Conservation (phyloP, 2,797 vertebrate species). For the Enteromius treurensis region DNA sequence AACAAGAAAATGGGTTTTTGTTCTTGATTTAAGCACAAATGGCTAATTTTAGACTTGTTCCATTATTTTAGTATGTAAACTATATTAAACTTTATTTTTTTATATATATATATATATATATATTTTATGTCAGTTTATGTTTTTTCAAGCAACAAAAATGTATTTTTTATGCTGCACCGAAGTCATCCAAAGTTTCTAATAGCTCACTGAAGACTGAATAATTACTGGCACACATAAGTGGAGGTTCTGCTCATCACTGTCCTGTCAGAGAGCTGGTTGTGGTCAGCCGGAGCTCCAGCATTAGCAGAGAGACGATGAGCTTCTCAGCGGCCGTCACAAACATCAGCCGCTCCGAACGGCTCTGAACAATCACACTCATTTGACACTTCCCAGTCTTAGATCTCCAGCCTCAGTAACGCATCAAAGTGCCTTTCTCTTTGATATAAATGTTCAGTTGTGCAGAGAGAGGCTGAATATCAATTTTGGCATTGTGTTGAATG, state of each 20-base stretch:
- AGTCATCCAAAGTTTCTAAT: background rate
- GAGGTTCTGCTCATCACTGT: background rate
- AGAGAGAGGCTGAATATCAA: slow-evolving; percentile 44
- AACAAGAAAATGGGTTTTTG: background rate
- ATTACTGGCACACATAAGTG: background rate
- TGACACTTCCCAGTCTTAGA: slow-evolving; percentile 44
- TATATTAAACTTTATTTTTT: too few relatives aligned
- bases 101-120: too few relatives aligned
- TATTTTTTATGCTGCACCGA: too few relatives aligned
- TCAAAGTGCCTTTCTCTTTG: slow-evolving; percentile 54
- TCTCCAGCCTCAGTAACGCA: slow-evolving; percentile 38
- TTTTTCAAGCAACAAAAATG: too few relatives aligned
- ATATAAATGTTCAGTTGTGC: slow-evolving; percentile 49
- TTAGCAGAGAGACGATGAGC: background rate
- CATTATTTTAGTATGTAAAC: too few relatives aligned
- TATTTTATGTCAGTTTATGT: too few relatives aligned
- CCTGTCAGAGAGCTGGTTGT: background rate
- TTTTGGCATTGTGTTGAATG: slow-evolving; percentile 37
- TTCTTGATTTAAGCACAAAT: background rate
- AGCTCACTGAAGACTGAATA: background rate
- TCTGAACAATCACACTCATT: slow-evolving; percentile 23
- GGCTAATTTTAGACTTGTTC: too few relatives aligned
- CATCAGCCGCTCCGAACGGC: slow-evolving; percentile 2
- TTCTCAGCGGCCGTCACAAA: slow-evolving; percentile 1
- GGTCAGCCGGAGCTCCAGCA: background rate